Evolutionary conservation across 2,113 vertebrate species (phyloP), one percentile per base, ranked within the genome.

Genomic region (Theristicus caerulescens): DNA sequence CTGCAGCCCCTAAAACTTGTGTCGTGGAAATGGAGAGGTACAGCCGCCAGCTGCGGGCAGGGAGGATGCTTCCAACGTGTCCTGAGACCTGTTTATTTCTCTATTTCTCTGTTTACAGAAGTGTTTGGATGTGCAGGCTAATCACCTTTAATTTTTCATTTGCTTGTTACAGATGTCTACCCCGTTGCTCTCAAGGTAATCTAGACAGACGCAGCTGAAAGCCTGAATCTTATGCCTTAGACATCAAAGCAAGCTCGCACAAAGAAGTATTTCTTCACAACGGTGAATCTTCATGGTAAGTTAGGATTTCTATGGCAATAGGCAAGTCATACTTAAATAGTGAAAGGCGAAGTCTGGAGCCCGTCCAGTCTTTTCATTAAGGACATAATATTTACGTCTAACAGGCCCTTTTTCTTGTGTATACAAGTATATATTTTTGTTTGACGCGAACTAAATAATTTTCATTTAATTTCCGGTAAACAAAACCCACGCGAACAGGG

Each of bases 241-340:
- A 99, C 99, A 99, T 99, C 99, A 99, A 99, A 99, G 99, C 97
- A 97, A 95, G 90, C 97, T 98, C 96, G 62, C 97, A 99, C 99
- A 99, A 99, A 99, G 99, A 99, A 97, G 98, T 98, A 99, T 99
- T 99, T 99, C 98, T 99, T 98, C 99, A 98, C 99, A 98, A 99
- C 99, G 98, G 99, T 99, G 99, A 99, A 99, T 99, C 99, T 99
- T 99, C 99, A 99, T 98, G 99, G 99, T 99, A 99, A 99, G 99
- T 99, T 99, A 99, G 99, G 98, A 99, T 99, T 99, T 99, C 99
- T 99, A 99, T 99, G 98, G 99, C 99, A 99, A 99, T 99, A 98
- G 99, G 98, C 99, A 98, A 99, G 99, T 99, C 99, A 98, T 99
- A 99, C 98, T 99, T 98, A 99, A 99, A 99, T 99, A 98, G 98